Percentiles rank a stretch among this genome's conserved stretches.
Evolutionary conservation across 1,140 invertebrate species (phyloP).

Genomic region (Tachypleus tridentatus): DNA sequence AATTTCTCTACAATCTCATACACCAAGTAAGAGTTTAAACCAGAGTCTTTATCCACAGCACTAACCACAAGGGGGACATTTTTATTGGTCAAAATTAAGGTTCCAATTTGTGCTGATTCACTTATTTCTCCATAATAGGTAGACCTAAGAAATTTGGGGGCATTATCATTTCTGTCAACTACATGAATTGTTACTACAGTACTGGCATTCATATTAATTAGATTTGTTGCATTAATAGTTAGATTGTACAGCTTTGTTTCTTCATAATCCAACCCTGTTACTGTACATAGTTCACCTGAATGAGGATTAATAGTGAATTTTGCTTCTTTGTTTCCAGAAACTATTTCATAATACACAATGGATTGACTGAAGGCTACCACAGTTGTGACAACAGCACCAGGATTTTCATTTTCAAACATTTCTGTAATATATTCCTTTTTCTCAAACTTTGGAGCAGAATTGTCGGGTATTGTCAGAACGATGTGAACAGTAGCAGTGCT

Average conservation of each 20-base stretch:
- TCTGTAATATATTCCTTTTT: slow-evolving; percentile 54
- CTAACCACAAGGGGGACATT: slow-evolving; percentile 58
- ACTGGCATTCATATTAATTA: slow-evolving; percentile 45
- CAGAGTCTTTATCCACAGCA: slow-evolving; percentile 62
- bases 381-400: slow-evolving; percentile 61
- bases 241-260: slow-evolving; percentile 62
- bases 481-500: slow-evolving; percentile 72
- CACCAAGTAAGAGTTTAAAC: slow-evolving; percentile 63
- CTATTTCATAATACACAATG: slow-evolving; percentile 66
- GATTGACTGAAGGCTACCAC: slow-evolving; percentile 64
- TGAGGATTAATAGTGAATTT: slow-evolving; percentile 71
- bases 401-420: slow-evolving; percentile 67
- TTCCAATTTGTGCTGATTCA: slow-evolving; percentile 55
- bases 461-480: slow-evolving; percentile 72
- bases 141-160: slow-evolving; percentile 56
- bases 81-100: slow-evolving; percentile 51
- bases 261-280: slow-evolving; percentile 68
- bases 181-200: slow-evolving; percentile 36
- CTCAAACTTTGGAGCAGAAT: slow-evolving; percentile 67
- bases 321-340: slow-evolving; percentile 57
- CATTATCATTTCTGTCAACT: slow-evolving; percentile 58
- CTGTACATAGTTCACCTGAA: slow-evolving; percentile 56
- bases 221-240: slow-evolving; percentile 68
- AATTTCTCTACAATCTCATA: slow-evolving; percentile 69
- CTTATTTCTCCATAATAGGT: slow-evolving; percentile 55